Percentiles rank a stretch among this genome's conserved stretches.
Conservation (phyloP, 2,797 vertebrate species). For the Pseudochirops cupreus region DNA sequence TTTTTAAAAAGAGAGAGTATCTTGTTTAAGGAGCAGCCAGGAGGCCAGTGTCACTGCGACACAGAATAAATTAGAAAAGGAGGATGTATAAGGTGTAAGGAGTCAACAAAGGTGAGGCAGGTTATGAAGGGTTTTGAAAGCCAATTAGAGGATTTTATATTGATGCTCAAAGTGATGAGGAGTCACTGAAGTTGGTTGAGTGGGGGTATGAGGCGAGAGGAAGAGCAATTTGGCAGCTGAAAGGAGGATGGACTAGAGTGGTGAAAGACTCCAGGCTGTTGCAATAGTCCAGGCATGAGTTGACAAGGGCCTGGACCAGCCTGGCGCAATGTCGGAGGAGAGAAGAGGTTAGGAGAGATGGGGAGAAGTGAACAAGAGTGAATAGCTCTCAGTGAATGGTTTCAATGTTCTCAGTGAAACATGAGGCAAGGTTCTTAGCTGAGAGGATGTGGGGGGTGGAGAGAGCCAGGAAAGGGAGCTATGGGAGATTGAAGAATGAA, state of each 20-base stretch:
- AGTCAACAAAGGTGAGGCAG: not conserved
- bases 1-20: too few species aligned
- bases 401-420: not conserved
- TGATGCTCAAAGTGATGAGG: not conserved
- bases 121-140: not conserved
- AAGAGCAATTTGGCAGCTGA: not conserved
- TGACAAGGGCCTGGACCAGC: not conserved
- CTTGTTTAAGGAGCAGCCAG: not conserved
- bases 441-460: not conserved
- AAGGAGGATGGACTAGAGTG: not conserved
- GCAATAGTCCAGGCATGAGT: not conserved
- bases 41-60: not conserved
- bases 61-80: not conserved
- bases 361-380: not conserved
- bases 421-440: not conserved
- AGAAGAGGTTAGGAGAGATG: not conserved
- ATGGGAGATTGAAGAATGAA: not conserved
- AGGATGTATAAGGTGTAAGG: not conserved
- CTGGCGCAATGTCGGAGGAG: not conserved
- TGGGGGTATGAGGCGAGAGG: not conserved
- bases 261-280: not conserved
- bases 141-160: not conserved
- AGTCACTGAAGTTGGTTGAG: not conserved
- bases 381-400: not conserved
- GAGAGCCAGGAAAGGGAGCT: not conserved